A percentile compares a stretch with the other conserved stretches of the same genome.
Conservation (phyloP, 2,888 invertebrate species). For the Erebia epiphron region DNA sequence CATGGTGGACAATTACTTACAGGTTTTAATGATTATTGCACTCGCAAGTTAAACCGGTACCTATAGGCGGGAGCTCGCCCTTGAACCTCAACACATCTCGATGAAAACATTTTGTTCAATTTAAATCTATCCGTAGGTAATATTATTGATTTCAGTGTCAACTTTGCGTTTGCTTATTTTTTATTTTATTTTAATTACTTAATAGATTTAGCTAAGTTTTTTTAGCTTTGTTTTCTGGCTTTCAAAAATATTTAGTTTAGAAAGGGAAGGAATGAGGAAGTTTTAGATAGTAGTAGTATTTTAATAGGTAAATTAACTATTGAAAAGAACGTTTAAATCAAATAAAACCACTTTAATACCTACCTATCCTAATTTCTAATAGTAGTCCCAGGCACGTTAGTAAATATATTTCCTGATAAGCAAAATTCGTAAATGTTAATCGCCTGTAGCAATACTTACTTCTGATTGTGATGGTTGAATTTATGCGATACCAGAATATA, state of each 20-base stretch:
- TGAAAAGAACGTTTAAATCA: background rate
- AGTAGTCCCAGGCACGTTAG: too few relatives aligned
- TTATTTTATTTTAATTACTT: too few relatives aligned
- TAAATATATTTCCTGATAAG: constrained; percentile 20
- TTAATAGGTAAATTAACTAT: too few relatives aligned
- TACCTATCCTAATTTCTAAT: too few relatives aligned
- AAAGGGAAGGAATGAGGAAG: background rate
- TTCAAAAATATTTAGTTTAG: too few relatives aligned
- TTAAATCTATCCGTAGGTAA: constrained; percentile 24
- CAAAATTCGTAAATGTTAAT: constrained; percentile 30
- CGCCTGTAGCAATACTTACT: constrained; percentile 15
- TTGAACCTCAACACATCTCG: constrained; percentile 45
- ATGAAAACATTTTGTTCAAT: constrained; percentile 38
- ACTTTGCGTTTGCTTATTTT: background rate
- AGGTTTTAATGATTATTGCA: constrained; percentile 33
- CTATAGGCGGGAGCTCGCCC: constrained; percentile 34
- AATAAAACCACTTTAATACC: background rate
- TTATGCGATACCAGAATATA: constrained; percentile 6
- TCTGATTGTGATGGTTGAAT: constrained; percentile 24
- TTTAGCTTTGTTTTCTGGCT: too few relatives aligned
- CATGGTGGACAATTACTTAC: constrained; percentile 33
- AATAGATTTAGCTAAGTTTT: background rate
- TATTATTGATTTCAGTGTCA: constrained; percentile 14
- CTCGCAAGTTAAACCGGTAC: constrained; percentile 42
- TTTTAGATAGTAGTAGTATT: too few relatives aligned